phyloP scores from a whole-genome alignment of 2,113 vertebrate genomes.

The Coreoperca whiteheadi region DNA sequence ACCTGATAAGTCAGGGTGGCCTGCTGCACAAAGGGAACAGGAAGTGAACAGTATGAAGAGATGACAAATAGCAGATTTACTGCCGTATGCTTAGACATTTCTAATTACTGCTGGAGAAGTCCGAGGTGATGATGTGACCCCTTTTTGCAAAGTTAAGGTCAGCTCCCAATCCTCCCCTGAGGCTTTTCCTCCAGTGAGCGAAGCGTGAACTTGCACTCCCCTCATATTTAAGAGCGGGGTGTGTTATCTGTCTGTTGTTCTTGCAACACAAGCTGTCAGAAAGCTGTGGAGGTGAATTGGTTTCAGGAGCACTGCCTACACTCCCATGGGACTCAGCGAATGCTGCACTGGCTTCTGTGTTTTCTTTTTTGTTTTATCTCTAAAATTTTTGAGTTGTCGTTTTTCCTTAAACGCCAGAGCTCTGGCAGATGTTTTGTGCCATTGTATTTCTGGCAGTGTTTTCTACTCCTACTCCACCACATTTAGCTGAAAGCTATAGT shows the following conservation, averaged over 20 bases:
- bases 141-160: slow-evolving; percentile 47
- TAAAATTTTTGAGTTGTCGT: slow-evolving; percentile 9
- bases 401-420: slow-evolving; percentile 17
- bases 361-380: slow-evolving; percentile 40
- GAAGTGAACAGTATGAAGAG: slow-evolving; percentile 60
- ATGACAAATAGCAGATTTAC: slow-evolving; percentile 67
- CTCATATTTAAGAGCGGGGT: slow-evolving; percentile 57
- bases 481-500: background rate
- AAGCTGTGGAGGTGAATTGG: slow-evolving; percentile 67
- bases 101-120: slow-evolving; percentile 62
- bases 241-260: slow-evolving; percentile 75
- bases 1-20: slow-evolving; percentile 58
- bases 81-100: slow-evolving; percentile 48
- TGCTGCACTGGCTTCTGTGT: slow-evolving; percentile 35
- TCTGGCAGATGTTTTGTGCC: slow-evolving; percentile 26
- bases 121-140: slow-evolving; percentile 67
- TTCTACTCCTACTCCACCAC: background rate
- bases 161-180: slow-evolving; percentile 41
- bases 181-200: slow-evolving; percentile 47
- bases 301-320: slow-evolving; percentile 65
- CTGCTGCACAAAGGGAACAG: slow-evolving; percentile 52
- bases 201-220: slow-evolving; percentile 63
- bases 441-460: background rate
- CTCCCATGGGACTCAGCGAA: slow-evolving; percentile 33
- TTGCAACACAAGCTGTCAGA: slow-evolving; percentile 81